These are phyloP conservation scores for Chiridota heheva DNA, from an alignment of 35 echinoderm and acorn worm genomes.

Conservation along the genomic window DNA sequence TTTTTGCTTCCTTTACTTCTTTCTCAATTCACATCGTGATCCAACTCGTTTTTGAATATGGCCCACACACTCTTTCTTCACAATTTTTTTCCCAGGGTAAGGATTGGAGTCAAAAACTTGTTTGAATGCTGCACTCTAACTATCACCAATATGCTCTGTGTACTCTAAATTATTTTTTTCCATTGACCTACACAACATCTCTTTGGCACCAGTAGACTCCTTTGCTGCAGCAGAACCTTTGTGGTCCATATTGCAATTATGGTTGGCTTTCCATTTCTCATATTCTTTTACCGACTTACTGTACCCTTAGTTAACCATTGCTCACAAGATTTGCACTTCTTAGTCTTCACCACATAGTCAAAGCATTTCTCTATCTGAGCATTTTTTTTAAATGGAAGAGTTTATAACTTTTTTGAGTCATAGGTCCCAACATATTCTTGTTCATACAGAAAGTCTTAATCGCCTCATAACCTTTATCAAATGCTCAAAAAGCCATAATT, in stretches of 20 bases:
- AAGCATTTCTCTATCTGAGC: not conserved
- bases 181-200: constrained; percentile 11
- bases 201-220: constrained; percentile 20
- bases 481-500: too few species aligned
- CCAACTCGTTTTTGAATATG: not conserved
- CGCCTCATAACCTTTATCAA: too few species aligned
- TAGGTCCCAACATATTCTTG: too few species aligned
- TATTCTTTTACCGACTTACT: not conserved
- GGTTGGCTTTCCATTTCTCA: constrained; percentile 2
- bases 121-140: constrained; percentile 22
- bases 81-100: not conserved
- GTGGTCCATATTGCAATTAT: constrained; percentile 1
- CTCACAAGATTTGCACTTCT: not conserved
- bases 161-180: not conserved
- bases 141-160: constrained; percentile 39
- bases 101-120: not conserved
- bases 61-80: constrained; percentile 3
- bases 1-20: not conserved
- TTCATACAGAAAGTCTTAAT: too few species aligned
- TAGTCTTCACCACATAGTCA: not conserved
- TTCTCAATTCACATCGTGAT: not conserved
- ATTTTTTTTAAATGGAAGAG: too few species aligned
- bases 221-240: constrained; percentile 10
- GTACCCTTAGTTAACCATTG: not conserved
- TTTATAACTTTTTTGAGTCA: too few species aligned